These are phyloP conservation scores for Cottoperca gobio DNA, from an alignment of 2,797 vertebrate genomes.

Conservation along the genomic window DNA sequence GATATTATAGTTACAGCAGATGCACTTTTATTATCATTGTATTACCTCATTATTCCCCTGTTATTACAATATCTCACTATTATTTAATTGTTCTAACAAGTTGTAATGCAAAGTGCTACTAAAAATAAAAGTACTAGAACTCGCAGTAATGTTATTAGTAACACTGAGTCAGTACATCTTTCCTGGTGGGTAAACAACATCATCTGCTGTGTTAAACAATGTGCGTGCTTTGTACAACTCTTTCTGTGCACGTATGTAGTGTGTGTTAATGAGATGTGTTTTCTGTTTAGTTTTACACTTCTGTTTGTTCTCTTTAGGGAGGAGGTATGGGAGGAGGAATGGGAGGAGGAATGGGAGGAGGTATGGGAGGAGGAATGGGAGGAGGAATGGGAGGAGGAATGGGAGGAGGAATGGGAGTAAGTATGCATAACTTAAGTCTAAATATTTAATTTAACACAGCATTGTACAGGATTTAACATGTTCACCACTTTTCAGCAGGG, in stretches of 20 bases:
- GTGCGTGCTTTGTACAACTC: neutral
- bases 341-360: conserved; percentile 55
- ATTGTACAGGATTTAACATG: neutral
- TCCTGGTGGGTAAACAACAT: neutral
- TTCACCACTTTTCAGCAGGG: conserved; percentile 47
- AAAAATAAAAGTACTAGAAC: neutral
- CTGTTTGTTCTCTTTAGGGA: conserved; percentile 44
- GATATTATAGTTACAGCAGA: neutral
- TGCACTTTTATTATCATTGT: neutral
- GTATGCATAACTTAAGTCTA: neutral
- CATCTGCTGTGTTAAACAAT: neutral
- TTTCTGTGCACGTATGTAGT: neutral
- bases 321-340: conserved; percentile 55
- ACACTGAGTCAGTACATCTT: neutral
- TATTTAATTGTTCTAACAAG: neutral
- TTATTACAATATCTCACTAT: neutral
- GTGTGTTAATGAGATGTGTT: neutral
- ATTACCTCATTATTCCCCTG: neutral
- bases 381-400: conserved; percentile 53
- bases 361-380: conserved; percentile 51
- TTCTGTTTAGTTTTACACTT: neutral
- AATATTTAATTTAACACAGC: neutral
- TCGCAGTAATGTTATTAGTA: neutral
- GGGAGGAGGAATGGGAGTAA: conserved; percentile 46
- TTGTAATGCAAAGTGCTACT: neutral